Evolutionary conservation across 2,797 vertebrate genomes (phyloP).

Genomic region (Babyrousa celebensis): DNA sequence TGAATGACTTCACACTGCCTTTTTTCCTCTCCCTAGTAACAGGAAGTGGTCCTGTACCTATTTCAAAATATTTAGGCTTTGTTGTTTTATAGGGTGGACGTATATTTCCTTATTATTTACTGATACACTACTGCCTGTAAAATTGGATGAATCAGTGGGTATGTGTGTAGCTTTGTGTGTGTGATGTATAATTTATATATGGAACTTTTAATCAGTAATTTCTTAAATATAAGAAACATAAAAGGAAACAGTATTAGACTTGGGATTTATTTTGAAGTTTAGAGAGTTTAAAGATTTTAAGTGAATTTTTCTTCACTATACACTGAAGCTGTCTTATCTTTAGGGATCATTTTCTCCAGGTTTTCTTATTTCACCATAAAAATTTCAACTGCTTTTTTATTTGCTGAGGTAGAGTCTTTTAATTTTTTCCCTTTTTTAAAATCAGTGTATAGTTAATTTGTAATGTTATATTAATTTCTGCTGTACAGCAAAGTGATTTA

Average conservation of each 20-base stretch:
- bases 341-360: constrained; percentile 26
- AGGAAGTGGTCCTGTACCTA: constrained; percentile 81
- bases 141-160: background rate
- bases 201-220: background rate
- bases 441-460: too few relatives aligned
- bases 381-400: constrained; percentile 30
- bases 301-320: constrained; percentile 53
- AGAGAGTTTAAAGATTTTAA: constrained; percentile 60
- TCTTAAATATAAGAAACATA: background rate
- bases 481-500: too few relatives aligned
- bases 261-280: constrained; percentile 67
- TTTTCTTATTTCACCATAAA: constrained; percentile 66
- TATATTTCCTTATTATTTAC: constrained; percentile 30
- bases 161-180: background rate
- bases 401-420: constrained; percentile 15
- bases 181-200: background rate
- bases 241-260: constrained; percentile 42
- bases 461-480: too few relatives aligned
- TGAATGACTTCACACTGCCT: constrained; percentile 94
- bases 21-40: constrained; percentile 87
- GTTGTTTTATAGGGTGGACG: background rate
- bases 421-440: background rate
- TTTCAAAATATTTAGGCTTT: constrained; percentile 81
- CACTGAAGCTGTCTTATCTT: constrained; percentile 30
- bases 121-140: background rate